A percentile compares a stretch with the other conserved stretches of the same genome.
phyloP scores from a whole-genome alignment of 1,140 invertebrate species.

The Campoletis sonorensis region DNA sequence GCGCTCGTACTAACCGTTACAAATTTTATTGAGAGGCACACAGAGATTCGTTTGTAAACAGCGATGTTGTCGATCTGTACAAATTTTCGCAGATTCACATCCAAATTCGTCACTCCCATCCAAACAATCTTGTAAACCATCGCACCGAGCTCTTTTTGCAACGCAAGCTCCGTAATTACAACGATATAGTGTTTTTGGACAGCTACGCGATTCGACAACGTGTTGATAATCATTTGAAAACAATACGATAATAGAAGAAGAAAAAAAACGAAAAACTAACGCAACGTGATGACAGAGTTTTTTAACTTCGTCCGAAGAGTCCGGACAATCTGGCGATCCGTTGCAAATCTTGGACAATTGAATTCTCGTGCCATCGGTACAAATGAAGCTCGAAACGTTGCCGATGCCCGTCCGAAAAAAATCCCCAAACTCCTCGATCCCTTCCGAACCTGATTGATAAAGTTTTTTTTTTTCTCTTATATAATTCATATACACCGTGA shows the following conservation, averaged over 20 bases:
- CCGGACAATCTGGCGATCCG: slow-evolving; percentile 84
- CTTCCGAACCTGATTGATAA: slow-evolving; percentile 4
- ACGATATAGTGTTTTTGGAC: slow-evolving; percentile 69
- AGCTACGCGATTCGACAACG: slow-evolving; percentile 55
- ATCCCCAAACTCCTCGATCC: neutral
- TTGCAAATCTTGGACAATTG: slow-evolving; percentile 83
- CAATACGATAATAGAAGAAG: neutral
- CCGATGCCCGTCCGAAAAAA: neutral
- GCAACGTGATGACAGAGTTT: slow-evolving; percentile 62
- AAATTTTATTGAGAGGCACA: slow-evolving; percentile 65
- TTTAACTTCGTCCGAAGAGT: slow-evolving; percentile 84
- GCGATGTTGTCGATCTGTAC: slow-evolving; percentile 57
- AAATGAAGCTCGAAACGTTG: slow-evolving; percentile 54
- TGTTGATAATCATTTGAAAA: neutral
- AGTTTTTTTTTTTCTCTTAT: slow-evolving; percentile 5
- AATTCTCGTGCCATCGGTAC: slow-evolving; percentile 71
- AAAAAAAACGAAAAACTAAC: slow-evolving; percentile 53
- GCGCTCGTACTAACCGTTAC: slow-evolving; percentile 67
- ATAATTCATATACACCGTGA: neutral
- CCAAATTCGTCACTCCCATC: slow-evolving; percentile 78
- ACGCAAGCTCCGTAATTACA: slow-evolving; percentile 79
- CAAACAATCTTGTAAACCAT: slow-evolving; percentile 78
- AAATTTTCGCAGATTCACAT: slow-evolving; percentile 57
- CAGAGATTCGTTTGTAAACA: slow-evolving; percentile 57
- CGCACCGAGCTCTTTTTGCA: slow-evolving; percentile 74